A percentile compares a stretch with the other conserved stretches of the same genome.
Conservation (phyloP, 2,888 invertebrate genomes). For the Camptogramma bilineatum region DNA sequence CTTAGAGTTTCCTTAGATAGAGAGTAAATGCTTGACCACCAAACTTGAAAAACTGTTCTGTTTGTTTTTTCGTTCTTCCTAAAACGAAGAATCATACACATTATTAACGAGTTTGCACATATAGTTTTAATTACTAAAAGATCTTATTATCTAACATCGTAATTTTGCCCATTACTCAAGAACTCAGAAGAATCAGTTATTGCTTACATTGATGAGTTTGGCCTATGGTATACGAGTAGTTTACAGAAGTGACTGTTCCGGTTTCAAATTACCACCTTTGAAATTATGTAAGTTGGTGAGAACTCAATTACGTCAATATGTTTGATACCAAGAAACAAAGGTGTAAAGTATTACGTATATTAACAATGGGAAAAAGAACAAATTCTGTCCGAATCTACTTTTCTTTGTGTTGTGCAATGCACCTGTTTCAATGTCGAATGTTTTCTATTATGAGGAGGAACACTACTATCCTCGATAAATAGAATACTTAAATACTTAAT, state of each 20-base stretch:
- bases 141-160: background rate
- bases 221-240: conserved; percentile 2
- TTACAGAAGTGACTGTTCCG: conserved; percentile 25
- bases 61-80: too few species aligned
- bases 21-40: too few species aligned
- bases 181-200: background rate
- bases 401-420: conserved; percentile 7
- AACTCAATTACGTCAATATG: conserved; percentile 38
- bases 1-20: too few species aligned
- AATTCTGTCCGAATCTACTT: conserved; percentile 22
- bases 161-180: background rate
- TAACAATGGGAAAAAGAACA: conserved; percentile 29
- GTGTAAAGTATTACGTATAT: conserved; percentile 29
- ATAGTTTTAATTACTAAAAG: background rate
- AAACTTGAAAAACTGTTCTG: too few species aligned
- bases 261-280: conserved; percentile 31
- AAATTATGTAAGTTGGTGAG: conserved; percentile 36
- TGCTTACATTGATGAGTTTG: background rate
- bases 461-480: background rate
- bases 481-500: too few species aligned
- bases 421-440: background rate
- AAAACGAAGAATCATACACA: too few species aligned
- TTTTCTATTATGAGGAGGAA: too few species aligned
- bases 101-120: background rate
- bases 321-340: conserved; percentile 37